Evolutionary conservation across 2,113 vertebrate species (phyloP).

Genomic region (Sterrhoptilus dennistouni): DNA sequence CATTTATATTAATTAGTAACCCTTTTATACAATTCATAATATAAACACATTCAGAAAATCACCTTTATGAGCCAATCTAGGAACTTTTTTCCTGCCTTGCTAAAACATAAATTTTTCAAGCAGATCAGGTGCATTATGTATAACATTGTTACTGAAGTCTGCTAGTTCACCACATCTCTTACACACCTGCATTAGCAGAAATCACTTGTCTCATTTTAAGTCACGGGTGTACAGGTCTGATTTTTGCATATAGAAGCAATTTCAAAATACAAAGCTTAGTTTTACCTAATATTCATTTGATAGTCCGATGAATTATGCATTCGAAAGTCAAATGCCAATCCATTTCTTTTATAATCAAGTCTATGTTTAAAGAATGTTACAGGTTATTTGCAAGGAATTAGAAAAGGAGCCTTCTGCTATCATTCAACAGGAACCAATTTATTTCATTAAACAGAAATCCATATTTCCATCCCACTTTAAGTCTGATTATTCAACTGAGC

Average conservation of each 20-base stretch:
- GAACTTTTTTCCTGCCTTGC: neutral
- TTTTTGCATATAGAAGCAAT: constrained; percentile 56
- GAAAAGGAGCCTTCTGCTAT: constrained; percentile 35
- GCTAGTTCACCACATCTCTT: neutral
- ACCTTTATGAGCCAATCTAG: neutral
- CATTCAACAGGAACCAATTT: constrained; percentile 62
- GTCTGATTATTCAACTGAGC: neutral
- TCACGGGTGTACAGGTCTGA: constrained; percentile 23
- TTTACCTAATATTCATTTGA: constrained; percentile 69
- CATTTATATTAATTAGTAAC: neutral
- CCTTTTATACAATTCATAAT: neutral
- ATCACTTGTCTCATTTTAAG: constrained; percentile 42
- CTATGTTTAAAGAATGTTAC: neutral
- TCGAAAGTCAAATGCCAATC: constrained; percentile 66
- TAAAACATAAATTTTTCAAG: neutral
- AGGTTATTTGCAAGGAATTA: constrained; percentile 62
- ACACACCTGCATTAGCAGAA: neutral
- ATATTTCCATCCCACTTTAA: neutral
- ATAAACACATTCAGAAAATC: neutral
- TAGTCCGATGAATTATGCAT: constrained; percentile 42
- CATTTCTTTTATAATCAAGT: constrained; percentile 47
- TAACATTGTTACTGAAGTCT: neutral
- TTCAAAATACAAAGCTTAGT: constrained; percentile 56
- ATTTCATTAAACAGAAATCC: constrained; percentile 50
- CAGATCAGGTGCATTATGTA: neutral